Conservation (phyloP, 2,888 invertebrate species). For the Brachyptera putata region DNA sequence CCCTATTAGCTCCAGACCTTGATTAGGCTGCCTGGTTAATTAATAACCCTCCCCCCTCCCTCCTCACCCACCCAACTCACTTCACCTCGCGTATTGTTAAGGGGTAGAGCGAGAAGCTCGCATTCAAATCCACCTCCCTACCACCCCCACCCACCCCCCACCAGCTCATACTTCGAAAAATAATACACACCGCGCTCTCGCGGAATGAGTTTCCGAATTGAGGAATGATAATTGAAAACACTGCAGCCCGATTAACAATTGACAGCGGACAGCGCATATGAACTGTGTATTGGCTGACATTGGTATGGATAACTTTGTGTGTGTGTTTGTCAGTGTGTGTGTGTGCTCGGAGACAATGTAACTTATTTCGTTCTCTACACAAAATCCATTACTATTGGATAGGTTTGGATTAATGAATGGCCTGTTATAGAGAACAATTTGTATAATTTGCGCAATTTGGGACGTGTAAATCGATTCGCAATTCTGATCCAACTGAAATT, state of each 20-base stretch:
- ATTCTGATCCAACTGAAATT: too few species aligned
- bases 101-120: constrained; percentile 9
- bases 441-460: too few species aligned
- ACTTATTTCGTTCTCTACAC: too few species aligned
- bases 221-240: constrained; percentile 15
- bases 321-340: too few species aligned
- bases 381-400: too few species aligned
- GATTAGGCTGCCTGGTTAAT: constrained; percentile 20
- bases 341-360: too few species aligned
- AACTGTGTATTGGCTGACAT: constrained; percentile 6
- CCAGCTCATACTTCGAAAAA: constrained; percentile 9
- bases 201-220: constrained; percentile 5
- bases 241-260: constrained; percentile 2
- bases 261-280: too few species aligned
- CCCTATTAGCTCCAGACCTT: constrained; percentile 20
- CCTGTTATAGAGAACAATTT: too few species aligned
- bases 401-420: too few species aligned
- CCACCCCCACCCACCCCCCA: not conserved
- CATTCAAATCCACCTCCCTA: not conserved
- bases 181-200: constrained; percentile 6
- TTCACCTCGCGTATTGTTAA: constrained; percentile 4
- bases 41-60: constrained; percentile 15
- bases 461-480: too few species aligned
- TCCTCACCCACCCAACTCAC: not conserved
- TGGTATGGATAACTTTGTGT: too few species aligned